These are phyloP conservation scores for Myotis myotis DNA, from an alignment of 2,797 vertebrate species.

Conservation along the genomic window DNA sequence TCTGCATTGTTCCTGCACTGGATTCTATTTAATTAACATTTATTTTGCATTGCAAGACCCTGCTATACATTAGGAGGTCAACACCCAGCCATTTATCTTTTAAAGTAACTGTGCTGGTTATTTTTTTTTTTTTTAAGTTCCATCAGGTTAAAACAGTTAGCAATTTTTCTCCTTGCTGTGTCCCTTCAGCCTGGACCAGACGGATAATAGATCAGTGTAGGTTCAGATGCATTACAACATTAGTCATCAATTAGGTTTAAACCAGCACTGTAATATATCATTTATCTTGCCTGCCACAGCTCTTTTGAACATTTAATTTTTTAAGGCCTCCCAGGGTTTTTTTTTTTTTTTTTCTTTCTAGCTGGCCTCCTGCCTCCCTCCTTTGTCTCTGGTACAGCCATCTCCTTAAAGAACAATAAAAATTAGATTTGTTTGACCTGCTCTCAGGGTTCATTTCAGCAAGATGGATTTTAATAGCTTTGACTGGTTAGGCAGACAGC, in stretches of 20 bases:
- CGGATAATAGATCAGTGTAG: slow-evolving; percentile 86
- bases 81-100: slow-evolving; percentile 83
- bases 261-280: slow-evolving; percentile 85
- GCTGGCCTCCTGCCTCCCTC: slow-evolving; percentile 80
- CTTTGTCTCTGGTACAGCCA: slow-evolving; percentile 83
- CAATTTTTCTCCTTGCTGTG: slow-evolving; percentile 88
- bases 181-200: slow-evolving; percentile 84
- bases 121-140: slow-evolving; percentile 78
- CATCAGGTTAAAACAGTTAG: slow-evolving; percentile 87
- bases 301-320: slow-evolving; percentile 87
- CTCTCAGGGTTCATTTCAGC: slow-evolving; percentile 83
- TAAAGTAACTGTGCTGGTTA: slow-evolving; percentile 82
- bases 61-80: slow-evolving; percentile 84
- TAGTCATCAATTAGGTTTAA: slow-evolving; percentile 89
- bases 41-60: slow-evolving; percentile 84
- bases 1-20: slow-evolving; percentile 71
- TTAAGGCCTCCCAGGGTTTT: slow-evolving; percentile 84
- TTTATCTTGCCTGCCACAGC: slow-evolving; percentile 84
- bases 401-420: slow-evolving; percentile 88
- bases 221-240: slow-evolving; percentile 88
- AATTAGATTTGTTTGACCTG: slow-evolving; percentile 88
- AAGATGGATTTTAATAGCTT: slow-evolving; percentile 88
- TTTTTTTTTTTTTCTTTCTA: slow-evolving; percentile 66
- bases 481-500: slow-evolving; percentile 84
- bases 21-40: slow-evolving; percentile 85